A percentile compares a stretch with the other conserved stretches of the same genome.
phyloP scores from a whole-genome alignment of 2,888 invertebrate species.

The Odontomyia ornata region DNA sequence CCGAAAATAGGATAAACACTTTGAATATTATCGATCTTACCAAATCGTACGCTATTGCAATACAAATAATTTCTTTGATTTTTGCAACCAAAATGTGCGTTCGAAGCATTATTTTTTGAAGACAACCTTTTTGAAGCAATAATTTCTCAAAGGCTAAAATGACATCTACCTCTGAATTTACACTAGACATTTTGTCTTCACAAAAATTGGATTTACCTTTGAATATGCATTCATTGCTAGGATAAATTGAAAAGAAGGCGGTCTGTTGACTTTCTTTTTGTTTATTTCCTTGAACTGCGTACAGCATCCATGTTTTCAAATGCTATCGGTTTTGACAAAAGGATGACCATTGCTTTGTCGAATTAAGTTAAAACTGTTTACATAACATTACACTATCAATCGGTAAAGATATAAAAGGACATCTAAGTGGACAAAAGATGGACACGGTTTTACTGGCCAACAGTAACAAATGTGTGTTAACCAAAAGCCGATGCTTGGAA shows the following conservation, averaged over 20 bases:
- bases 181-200: no score
- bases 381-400: constrained; percentile 46
- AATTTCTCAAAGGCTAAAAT: no score
- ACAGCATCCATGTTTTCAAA: neutral
- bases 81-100: no score
- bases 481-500: constrained; percentile 44
- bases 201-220: no score
- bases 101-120: no score
- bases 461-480: constrained; percentile 45
- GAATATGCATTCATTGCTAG: no score
- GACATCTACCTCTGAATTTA: no score
- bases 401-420: constrained; percentile 37
- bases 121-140: no score
- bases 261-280: constrained; percentile 39
- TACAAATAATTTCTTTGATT: no score
- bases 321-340: constrained; percentile 19
- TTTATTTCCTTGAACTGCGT: constrained; percentile 15
- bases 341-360: constrained; percentile 30
- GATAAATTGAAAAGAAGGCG: constrained; percentile 25
- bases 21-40: no score
- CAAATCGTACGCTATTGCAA: no score
- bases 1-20: no score
- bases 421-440: constrained; percentile 28
- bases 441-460: constrained; percentile 40
- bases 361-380: constrained; percentile 38